Percentiles rank a stretch among this genome's conserved stretches.
Evolutionary conservation across 2,888 invertebrate species (phyloP).

Genomic region (Luperina testacea): DNA sequence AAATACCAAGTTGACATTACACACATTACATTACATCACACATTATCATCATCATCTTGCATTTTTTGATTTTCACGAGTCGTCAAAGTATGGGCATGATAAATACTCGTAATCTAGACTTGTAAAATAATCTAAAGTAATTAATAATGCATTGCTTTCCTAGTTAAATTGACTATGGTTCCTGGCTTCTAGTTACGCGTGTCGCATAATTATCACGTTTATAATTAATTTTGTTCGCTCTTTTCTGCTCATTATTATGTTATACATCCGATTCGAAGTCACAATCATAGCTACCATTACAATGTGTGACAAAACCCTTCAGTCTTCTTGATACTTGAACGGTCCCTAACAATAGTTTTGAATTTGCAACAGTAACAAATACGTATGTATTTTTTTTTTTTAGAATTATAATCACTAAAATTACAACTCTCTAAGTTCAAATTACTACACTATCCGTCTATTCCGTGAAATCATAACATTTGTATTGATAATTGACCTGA

Average conservation of each 20-base stretch:
- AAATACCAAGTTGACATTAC: not conserved
- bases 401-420: too few species aligned
- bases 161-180: slow-evolving; percentile 12
- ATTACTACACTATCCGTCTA: too few species aligned
- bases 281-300: not conserved
- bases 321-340: not conserved
- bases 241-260: slow-evolving; percentile 11
- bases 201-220: slow-evolving; percentile 13
- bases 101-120: not conserved
- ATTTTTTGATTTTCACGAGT: not conserved
- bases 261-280: slow-evolving; percentile 4
- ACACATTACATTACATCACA: too few species aligned
- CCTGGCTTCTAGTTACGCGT: not conserved
- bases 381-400: too few species aligned
- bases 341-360: too few species aligned
- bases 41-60: too few species aligned
- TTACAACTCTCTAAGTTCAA: too few species aligned
- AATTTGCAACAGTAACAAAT: too few species aligned
- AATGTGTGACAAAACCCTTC: too few species aligned
- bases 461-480: too few species aligned
- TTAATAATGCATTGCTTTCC: slow-evolving; percentile 4
- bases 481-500: too few species aligned
- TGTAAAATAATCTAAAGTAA: not conserved
- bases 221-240: slow-evolving; percentile 30
- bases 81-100: not conserved